phyloP scores from a whole-genome alignment of 2,888 invertebrate species.

The Agonum fuliginosum region DNA sequence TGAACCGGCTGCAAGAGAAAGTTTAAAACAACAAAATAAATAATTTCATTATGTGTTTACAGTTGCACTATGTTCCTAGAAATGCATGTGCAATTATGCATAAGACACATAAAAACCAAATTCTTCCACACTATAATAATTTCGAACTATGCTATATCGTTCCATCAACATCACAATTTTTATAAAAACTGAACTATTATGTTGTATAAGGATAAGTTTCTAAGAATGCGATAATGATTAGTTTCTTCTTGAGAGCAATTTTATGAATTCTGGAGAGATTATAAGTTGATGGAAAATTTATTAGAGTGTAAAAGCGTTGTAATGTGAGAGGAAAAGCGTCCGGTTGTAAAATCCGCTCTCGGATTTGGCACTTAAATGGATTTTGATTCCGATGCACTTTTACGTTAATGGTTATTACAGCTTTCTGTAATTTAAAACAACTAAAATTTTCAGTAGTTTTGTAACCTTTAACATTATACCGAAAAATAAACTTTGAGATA shows the following conservation, averaged over 20 bases:
- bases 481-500: too few relatives aligned
- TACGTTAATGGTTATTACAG: not conserved
- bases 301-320: constrained; percentile 6
- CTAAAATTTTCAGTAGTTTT: constrained; percentile 5
- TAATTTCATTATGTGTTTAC: constrained; percentile 33
- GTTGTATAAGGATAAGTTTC: too few relatives aligned
- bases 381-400: constrained; percentile 34
- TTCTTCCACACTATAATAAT: not conserved
- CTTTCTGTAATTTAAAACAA: not conserved
- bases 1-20: constrained; percentile 35
- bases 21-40: constrained; percentile 46
- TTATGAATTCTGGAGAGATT: not conserved
- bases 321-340: constrained; percentile 1
- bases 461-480: too few relatives aligned
- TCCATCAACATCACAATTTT: not conserved
- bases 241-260: not conserved
- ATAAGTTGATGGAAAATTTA: constrained; percentile 23
- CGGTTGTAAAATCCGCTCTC: not conserved
- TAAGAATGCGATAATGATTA: too few relatives aligned
- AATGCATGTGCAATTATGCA: not conserved
- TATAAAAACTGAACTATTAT: too few relatives aligned
- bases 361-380: constrained; percentile 30
- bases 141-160: not conserved
- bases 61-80: not conserved
- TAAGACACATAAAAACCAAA: not conserved